Evolutionary conservation across 2,113 vertebrate species (phyloP), one percentile per base, ranked within the genome.

Genomic region (Bostrychus sinensis): DNA sequence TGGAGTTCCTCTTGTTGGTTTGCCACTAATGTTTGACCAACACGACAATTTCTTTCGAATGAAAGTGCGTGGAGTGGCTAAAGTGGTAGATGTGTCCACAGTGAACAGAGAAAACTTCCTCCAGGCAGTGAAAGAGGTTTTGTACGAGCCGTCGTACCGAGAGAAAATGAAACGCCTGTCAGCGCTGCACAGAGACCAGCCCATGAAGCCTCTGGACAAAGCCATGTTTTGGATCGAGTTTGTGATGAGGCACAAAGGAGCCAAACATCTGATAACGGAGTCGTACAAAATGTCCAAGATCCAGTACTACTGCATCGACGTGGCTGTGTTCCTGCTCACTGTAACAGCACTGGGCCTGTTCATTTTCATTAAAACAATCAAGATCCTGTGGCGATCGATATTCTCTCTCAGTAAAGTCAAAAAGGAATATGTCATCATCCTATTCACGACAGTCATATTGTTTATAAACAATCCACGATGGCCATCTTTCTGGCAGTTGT

Each of bases 221-320:
- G 88, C 88, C 50, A 77, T 88, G 20, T 89, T 88, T 70, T 89
- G 88, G 88, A 86, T 89, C 4, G 88, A 89, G 82, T 89, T 85
- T 22, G 82, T 86, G 55, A 88, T 89, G 81, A 86, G 86, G 54
- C 77, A 89, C 78, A 86, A 86, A 63, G 88, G 86, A 56, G 86
- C 88, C 0, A 45, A 61, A 0, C 84, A 89, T 64, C 70, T 89
- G 1, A 66, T 75, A 53, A 89, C 84, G 0, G 74, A 88, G 41
- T 86, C 86, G 11, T 88, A 82, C 70, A 88, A 85, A 77, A 85
- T 89, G 85, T 79, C 80, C 5, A 37, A 0, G 0, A 54, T 86
- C 45, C 82, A 88, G 74, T 88, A 88, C 61, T 4, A 84, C 58
- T 79, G 62, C 0, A 64, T 88, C 2, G 86, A 89, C 5, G 84